These are phyloP conservation scores for Andrena minutula DNA, from an alignment of 2,888 invertebrate genomes.

Conservation along the genomic window DNA sequence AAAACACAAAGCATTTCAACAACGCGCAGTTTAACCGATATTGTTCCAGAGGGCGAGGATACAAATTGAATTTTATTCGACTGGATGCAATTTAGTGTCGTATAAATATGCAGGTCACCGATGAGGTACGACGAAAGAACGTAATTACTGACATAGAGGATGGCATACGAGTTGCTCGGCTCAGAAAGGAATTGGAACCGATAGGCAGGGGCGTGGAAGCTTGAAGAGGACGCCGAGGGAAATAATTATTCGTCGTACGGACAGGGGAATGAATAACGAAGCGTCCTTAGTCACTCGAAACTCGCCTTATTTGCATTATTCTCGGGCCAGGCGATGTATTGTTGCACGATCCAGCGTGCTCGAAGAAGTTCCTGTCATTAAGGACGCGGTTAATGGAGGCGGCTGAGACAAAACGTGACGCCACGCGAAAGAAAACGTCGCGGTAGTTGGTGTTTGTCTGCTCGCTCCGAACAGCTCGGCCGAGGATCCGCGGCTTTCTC, in stretches of 20 bases:
- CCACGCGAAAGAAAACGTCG: conserved; percentile 12
- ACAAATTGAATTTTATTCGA: not conserved
- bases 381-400: conserved; percentile 43
- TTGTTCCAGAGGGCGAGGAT: not conserved
- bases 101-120: not conserved
- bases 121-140: conserved; percentile 12
- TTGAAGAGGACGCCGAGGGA: not conserved
- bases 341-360: conserved; percentile 20
- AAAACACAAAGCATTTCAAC: too few relatives aligned
- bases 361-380: conserved; percentile 38
- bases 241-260: conserved; percentile 18
- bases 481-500: conserved; percentile 55
- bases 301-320: conserved; percentile 35
- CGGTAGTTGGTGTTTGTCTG: conserved; percentile 22
- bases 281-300: not conserved
- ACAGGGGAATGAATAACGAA: conserved; percentile 15
- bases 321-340: conserved; percentile 18
- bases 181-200: not conserved
- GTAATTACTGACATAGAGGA: conserved; percentile 8
- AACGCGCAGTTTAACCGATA: not conserved
- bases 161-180: not conserved
- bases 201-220: conserved; percentile 30
- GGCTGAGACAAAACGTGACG: conserved; percentile 38
- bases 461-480: conserved; percentile 20
- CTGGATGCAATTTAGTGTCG: not conserved